phyloP scores from a whole-genome alignment of 1,140 invertebrate genomes.

The Gryllus bimaculatus region DNA sequence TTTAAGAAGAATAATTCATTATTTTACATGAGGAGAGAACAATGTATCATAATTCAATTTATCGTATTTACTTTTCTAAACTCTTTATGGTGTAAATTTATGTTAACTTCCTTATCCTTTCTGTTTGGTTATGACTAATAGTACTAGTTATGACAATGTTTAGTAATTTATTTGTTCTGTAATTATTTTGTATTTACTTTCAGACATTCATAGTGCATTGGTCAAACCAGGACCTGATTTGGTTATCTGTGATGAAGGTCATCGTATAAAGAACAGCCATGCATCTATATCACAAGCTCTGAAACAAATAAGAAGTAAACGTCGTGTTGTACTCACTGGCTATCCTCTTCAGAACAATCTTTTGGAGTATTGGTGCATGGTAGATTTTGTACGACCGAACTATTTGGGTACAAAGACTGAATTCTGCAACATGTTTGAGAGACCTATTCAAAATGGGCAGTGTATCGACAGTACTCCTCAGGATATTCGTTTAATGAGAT shows the following conservation, averaged over 20 bases:
- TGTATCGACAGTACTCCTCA: conserved; percentile 86
- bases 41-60: too few relatives aligned
- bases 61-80: too few relatives aligned
- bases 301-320: conserved; percentile 82
- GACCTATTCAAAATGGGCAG: conserved; percentile 90
- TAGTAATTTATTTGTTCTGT: too few relatives aligned
- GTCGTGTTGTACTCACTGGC: conserved; percentile 84
- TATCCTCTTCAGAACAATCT: conserved; percentile 96
- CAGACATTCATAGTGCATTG: conserved; percentile 76
- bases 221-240: conserved; percentile 89
- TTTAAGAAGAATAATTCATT: too few relatives aligned
- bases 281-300: conserved; percentile 86
- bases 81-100: too few relatives aligned
- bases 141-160: too few relatives aligned
- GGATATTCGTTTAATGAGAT: conserved; percentile 81
- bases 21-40: too few relatives aligned
- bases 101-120: too few relatives aligned
- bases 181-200: neutral
- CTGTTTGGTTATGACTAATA: too few relatives aligned
- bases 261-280: conserved; percentile 92
- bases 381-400: conserved; percentile 90
- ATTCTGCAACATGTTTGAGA: conserved; percentile 92
- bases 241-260: conserved; percentile 92
- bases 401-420: conserved; percentile 86
- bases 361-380: conserved; percentile 95